Base-by-base conservation (phyloP, 1,140 invertebrate genomes). In the Homarus americanus region DNA sequence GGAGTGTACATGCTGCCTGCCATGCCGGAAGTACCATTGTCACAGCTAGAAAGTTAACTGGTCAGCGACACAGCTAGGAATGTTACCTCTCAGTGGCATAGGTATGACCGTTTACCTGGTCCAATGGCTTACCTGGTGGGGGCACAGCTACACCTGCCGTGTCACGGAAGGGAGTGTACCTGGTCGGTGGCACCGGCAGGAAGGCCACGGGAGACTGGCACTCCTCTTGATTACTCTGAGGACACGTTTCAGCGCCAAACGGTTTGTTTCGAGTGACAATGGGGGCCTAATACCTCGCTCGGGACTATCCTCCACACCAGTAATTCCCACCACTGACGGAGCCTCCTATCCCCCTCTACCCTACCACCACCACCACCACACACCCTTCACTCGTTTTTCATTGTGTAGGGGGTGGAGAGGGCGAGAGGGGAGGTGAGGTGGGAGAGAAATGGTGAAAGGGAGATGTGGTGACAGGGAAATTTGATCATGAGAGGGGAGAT, bases 251-350 rank as follows among this genome's bases (percentile, higher is more conserved):
- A 69, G 32, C 82, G 24, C 82, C 36, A 83, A 83, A 83, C 82
- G 82, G 82, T 83, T 83, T 83, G 82, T 83, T 83, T 40, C 82
- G 58, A 83, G 82, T 83, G 82, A 83, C 82, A 83, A 83, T 83
- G 82, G 49, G 53, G 32, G 82, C 38, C 58, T 83, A 83, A 83
- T 83, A 83, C 82, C 53, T 36, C 58, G 49, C 34, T 17, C 58
- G 82, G 82, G 82, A 83, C 82, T 38, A 15, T 20, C 63, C 28
- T 41, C 34, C 49, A 34, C 32, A 69, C 32, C 32, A 66, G 82
- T 83, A 83, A 83, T 83, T 83, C 82, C 53, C 49, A 40, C 82
- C 28, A 63, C 53, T 83, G 58, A 83, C 82, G 82, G 34, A 66
- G 58, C n/a, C 49, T n/a, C 34, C 38, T 63, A 69, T 36, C 28